Percentiles rank a stretch among this genome's conserved stretches.
phyloP scores from a whole-genome alignment of 2,113 vertebrate species.

The Pica pica region DNA sequence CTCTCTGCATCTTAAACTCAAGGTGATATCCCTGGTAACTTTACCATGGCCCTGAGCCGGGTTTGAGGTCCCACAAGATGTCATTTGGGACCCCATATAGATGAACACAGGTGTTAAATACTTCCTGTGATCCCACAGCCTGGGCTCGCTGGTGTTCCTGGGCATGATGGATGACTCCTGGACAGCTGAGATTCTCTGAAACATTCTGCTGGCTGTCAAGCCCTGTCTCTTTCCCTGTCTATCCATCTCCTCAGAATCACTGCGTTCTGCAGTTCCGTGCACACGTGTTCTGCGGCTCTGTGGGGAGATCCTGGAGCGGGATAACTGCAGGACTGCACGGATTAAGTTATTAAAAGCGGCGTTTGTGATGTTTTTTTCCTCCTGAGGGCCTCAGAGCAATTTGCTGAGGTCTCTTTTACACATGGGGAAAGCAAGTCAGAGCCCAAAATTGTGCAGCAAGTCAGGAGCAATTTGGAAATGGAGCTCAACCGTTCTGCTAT shows the following conservation, averaged over 20 bases:
- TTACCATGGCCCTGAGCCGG: neutral
- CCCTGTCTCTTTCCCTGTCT: constrained; percentile 42
- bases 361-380: neutral
- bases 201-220: constrained; percentile 59
- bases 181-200: constrained; percentile 54
- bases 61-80: neutral
- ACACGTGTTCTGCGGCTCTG: neutral
- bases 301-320: neutral
- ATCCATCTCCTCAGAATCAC: constrained; percentile 35
- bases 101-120: constrained; percentile 33
- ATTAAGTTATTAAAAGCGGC: neutral
- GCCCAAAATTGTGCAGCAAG: neutral
- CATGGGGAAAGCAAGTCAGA: neutral
- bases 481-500: neutral
- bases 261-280: neutral
- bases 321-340: neutral
- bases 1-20: neutral
- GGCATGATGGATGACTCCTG: constrained; percentile 47
- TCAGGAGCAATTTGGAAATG: neutral
- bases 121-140: neutral
- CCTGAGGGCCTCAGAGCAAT: neutral
- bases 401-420: neutral
- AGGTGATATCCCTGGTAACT: neutral
- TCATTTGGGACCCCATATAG: neutral
- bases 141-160: neutral